phyloP scores from a whole-genome alignment of 2,888 invertebrate species.

The Prosapia bicincta region DNA sequence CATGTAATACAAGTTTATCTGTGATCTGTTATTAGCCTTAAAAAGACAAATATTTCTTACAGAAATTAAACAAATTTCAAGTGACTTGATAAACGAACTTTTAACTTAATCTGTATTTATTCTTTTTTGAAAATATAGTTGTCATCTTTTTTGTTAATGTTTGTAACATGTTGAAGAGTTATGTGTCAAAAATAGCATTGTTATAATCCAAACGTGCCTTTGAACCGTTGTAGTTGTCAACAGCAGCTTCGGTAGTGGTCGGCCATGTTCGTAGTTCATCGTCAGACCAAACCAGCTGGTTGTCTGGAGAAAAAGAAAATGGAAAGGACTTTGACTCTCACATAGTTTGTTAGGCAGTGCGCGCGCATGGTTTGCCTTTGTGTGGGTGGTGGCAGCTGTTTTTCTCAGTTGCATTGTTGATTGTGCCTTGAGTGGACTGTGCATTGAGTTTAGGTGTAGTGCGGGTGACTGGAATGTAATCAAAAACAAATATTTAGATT shows the following conservation, averaged over 20 bases:
- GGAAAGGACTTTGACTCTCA: neutral
- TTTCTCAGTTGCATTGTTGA: slow-evolving; percentile 3
- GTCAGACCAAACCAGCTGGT: neutral
- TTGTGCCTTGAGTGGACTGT: neutral
- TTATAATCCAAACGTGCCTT: no score
- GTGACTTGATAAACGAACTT: no score
- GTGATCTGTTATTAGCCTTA: no score
- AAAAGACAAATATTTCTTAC: no score
- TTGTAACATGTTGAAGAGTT: no score
- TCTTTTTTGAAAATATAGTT: no score
- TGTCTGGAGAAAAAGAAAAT: slow-evolving; percentile 16
- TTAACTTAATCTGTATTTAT: no score
- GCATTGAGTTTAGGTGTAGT: neutral
- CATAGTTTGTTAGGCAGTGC: slow-evolving; percentile 14
- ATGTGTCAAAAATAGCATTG: no score
- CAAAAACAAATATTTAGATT: neutral
- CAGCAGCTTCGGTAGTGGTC: slow-evolving; percentile 5
- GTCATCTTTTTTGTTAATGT: no score
- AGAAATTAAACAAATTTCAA: no score
- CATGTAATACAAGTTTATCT: no score
- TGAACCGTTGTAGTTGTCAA: no score
- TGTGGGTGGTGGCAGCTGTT: slow-evolving; percentile 21
- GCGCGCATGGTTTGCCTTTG: slow-evolving; percentile 11
- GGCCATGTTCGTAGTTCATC: slow-evolving; percentile 6
- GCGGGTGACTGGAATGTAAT: neutral